Evolutionary conservation across 2,797 vertebrate species (phyloP).

Genomic region (Crenuchus spilurus): DNA sequence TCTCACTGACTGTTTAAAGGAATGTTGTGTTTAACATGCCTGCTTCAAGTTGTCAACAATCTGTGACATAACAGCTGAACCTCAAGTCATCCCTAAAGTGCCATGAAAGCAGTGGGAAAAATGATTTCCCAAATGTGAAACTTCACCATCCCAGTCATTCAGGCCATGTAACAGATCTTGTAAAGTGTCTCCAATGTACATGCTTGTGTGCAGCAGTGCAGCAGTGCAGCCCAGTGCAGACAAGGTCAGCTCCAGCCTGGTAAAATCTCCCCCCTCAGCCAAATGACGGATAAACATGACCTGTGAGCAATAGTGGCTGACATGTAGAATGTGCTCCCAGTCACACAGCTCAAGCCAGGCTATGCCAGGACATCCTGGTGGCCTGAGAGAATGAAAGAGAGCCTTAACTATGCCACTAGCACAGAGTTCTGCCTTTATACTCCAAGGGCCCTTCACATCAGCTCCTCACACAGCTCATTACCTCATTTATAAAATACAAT

Average conservation of each 20-base stretch:
- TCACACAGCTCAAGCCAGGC: constrained; percentile 13
- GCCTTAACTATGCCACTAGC: no score
- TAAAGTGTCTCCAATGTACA: neutral
- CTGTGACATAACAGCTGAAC: neutral
- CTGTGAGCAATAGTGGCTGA: constrained; percentile 23
- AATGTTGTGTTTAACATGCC: neutral
- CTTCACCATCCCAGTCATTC: neutral
- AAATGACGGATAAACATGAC: constrained; percentile 15
- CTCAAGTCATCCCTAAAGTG: neutral
- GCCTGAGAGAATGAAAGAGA: neutral
- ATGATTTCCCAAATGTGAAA: no score
- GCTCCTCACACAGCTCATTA: no score
- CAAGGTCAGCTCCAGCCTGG: constrained; percentile 37
- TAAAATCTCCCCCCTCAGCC: neutral
- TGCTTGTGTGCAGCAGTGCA: neutral
- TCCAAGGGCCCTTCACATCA: no score
- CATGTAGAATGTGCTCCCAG: constrained; percentile 44
- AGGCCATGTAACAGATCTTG: neutral
- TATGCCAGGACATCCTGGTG: constrained; percentile 3
- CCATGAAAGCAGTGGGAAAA: neutral
- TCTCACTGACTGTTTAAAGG: neutral
- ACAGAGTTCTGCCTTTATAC: no score
- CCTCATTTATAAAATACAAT: no score
- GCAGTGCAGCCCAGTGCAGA: neutral
- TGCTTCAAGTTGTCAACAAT: neutral